Conservation (phyloP, 1,140 invertebrate genomes). For the Episyrphus balteatus region DNA sequence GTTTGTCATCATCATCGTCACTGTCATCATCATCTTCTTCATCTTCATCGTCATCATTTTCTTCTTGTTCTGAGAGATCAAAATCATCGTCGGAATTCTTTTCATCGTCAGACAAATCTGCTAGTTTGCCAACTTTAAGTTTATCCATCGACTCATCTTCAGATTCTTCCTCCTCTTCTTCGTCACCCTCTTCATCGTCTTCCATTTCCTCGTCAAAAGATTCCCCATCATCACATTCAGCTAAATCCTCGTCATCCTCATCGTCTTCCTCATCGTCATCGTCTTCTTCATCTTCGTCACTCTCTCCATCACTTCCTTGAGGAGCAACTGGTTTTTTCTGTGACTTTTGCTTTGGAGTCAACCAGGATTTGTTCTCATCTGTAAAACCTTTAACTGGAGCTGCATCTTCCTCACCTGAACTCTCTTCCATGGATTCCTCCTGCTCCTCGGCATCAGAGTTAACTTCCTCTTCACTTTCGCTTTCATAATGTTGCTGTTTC, state of each 20-base stretch:
- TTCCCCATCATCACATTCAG: conserved; percentile 14
- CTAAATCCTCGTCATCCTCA: conserved; percentile 8
- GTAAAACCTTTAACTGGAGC: conserved; percentile 42
- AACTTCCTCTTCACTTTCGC: conserved; percentile 27
- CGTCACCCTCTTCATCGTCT: conserved; percentile 21
- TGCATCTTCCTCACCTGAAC: conserved; percentile 12
- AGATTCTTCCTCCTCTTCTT: conserved; percentile 20
- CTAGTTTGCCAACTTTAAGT: conserved; percentile 20
- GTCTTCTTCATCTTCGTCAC: conserved; percentile 8
- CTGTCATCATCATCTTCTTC: conserved; percentile 35
- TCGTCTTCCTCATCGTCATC: conserved; percentile 12
- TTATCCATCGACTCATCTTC: conserved; percentile 12
- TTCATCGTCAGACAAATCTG: conserved; percentile 20
- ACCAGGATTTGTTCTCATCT: conserved; percentile 58
- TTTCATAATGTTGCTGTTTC: conserved; percentile 22
- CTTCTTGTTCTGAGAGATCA: conserved; percentile 33
- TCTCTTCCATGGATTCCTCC: conserved; percentile 6
- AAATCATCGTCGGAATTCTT: conserved; percentile 23
- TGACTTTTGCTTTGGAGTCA: conserved; percentile 50
- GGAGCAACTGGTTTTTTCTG: conserved; percentile 20
- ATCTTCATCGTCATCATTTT: conserved; percentile 17
- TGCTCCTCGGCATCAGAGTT: conserved; percentile 7
- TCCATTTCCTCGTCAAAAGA: conserved; percentile 12
- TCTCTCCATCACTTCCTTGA: conserved; percentile 8
- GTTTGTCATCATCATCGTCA: conserved; percentile 47